phyloP scores from a whole-genome alignment of 2,888 invertebrate genomes.

The Acanthosepion lycidas region DNA sequence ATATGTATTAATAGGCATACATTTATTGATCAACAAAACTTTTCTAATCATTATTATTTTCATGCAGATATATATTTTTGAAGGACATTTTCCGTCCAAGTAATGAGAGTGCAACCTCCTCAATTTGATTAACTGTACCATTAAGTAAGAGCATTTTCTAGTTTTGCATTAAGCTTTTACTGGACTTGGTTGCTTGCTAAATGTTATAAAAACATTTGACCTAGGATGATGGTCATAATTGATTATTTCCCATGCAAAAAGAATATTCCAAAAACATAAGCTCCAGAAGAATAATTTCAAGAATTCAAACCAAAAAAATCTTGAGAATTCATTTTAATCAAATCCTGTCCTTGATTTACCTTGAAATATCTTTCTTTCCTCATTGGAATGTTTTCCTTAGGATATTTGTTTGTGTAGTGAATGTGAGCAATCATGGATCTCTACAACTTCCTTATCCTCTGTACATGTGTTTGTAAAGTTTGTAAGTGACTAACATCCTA shows the following conservation, averaged over 20 bases:
- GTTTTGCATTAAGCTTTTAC: neutral
- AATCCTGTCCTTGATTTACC: neutral
- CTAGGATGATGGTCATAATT: neutral
- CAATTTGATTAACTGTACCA: neutral
- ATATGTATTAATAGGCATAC: neutral
- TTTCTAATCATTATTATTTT: neutral
- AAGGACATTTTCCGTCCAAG: neutral
- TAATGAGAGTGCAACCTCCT: conserved; percentile 18
- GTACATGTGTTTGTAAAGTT: too few species aligned
- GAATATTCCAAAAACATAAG: neutral
- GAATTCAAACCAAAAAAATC: neutral
- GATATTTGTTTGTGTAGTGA: too few species aligned
- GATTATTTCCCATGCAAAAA: neutral
- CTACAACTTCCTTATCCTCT: too few species aligned
- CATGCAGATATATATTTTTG: neutral
- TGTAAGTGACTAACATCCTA: too few species aligned
- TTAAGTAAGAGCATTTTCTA: conserved; percentile 18
- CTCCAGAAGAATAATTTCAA: neutral
- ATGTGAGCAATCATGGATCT: too few species aligned
- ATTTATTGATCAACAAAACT: neutral
- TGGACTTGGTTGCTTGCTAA: neutral
- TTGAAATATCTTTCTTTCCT: neutral
- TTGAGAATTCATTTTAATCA: neutral
- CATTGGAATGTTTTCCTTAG: neutral
- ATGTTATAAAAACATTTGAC: neutral